Evolutionary conservation across 2,113 vertebrate species (phyloP).

Genomic region (Lycocorax pyrrhopterus): DNA sequence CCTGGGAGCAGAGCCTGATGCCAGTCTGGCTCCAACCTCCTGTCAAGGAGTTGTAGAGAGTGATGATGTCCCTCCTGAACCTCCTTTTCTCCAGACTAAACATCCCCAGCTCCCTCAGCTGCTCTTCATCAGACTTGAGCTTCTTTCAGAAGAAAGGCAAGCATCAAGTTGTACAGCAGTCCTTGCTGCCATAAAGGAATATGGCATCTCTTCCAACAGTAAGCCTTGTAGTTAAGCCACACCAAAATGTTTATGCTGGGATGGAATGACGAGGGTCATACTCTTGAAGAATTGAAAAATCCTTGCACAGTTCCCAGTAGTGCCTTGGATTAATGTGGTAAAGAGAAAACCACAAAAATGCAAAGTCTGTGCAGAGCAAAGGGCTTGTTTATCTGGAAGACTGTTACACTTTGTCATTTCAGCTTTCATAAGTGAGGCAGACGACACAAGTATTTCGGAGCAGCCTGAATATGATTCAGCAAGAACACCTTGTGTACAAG

Average conservation of each 20-base stretch:
- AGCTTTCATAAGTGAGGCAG: not conserved
- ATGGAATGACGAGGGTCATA: rapidly evolving
- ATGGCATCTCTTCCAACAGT: not conserved
- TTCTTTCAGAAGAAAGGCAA: not conserved
- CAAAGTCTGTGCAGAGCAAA: not conserved
- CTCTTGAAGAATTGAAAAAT: not conserved
- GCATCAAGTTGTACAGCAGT: too few species aligned
- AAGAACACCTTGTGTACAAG: not conserved
- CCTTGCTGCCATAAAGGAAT: not conserved
- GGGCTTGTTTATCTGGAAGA: not conserved
- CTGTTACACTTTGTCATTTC: not conserved
- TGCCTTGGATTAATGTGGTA: not conserved
- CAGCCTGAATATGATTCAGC: not conserved
- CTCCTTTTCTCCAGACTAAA: not conserved
- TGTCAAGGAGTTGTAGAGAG: too few species aligned
- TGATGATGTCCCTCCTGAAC: rapidly evolving
- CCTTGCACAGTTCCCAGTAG: not conserved
- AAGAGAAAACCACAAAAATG: not conserved
- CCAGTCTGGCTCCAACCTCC: not conserved
- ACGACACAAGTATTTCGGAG: rapidly evolving
- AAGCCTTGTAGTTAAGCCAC: not conserved
- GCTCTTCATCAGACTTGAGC: not conserved
- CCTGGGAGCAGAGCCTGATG: rapidly evolving
- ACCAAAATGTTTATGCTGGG: not conserved
- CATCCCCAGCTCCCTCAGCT: not conserved